Evolutionary conservation across 1,140 invertebrate species (phyloP).

Genomic region (Aphelinus certus): DNA sequence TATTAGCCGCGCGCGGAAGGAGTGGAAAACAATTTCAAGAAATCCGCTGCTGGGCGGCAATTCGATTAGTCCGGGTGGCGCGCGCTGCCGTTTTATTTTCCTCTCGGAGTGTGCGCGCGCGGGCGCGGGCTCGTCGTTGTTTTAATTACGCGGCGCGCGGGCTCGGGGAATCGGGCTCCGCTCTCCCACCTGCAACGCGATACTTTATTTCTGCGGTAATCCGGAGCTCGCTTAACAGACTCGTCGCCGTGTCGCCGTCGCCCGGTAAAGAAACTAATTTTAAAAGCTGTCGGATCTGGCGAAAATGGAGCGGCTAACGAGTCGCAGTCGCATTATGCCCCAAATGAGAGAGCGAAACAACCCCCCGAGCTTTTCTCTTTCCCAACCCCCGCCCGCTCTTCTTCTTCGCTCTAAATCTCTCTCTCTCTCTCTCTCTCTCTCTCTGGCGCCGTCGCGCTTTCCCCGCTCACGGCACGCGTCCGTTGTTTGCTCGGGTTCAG

Average conservation of each 20-base stretch:
- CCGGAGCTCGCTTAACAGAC: conserved; percentile 26
- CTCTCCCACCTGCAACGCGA: conserved; percentile 46
- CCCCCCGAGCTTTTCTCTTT: conserved; percentile 7
- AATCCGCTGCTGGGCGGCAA: conserved; percentile 61
- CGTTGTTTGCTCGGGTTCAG: too few species aligned
- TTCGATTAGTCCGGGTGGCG: conserved; percentile 59
- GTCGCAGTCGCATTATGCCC: conserved; percentile 1
- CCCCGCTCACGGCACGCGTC: too few species aligned
- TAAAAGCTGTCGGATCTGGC: conserved; percentile 41
- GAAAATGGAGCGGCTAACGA: conserved; percentile 42
- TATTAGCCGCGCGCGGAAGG: conserved; percentile 44
- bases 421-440: too few species aligned
- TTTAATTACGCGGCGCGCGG: conserved; percentile 53
- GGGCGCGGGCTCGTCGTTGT: conserved; percentile 34
- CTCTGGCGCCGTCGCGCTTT: conserved; percentile 29
- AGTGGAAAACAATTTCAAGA: conserved; percentile 64
- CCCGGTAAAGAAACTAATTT: conserved; percentile 44
- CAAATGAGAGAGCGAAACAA: conserved; percentile 1
- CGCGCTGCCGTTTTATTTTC: conserved; percentile 56
- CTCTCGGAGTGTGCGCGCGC: conserved; percentile 7
- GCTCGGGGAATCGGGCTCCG: conserved; percentile 28
- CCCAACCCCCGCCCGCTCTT: not conserved
- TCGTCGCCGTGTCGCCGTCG: conserved; percentile 10
- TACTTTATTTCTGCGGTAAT: conserved; percentile 59
- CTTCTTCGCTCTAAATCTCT: not conserved